Evolutionary conservation across 2,113 vertebrate genomes (phyloP), one percentile per base, ranked within the genome.

Genomic region (human): DNA sequence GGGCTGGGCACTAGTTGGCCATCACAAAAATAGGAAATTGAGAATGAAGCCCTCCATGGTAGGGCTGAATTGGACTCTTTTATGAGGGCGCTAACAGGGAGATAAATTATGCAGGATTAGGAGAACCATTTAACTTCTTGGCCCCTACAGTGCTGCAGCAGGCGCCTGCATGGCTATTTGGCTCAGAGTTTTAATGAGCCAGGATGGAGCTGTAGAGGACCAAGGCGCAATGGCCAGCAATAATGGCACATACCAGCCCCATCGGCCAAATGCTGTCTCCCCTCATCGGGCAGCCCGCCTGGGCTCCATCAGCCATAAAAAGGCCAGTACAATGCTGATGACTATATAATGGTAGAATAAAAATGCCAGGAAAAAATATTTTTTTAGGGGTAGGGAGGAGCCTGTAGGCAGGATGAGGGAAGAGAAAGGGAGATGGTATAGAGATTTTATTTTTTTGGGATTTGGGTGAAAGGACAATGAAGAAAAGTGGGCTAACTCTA

Each of bases 61-160:
- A 68, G 90, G 88, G 92, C 88, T 95, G 97, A 96, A 96, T 20
- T 85, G 87, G 48, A 92, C 92, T 57, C 43, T 94, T 97, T 98
- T 93, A 94, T 1, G 96, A 97, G 96, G 8, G 81, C 93, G 57
- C 78, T 97, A 92, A 97, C 30, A 94, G 91, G 95, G 85, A 64
- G 89, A 97, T 97, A 97, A 98, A 98, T 98, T 97, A 59, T 97
- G 97, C 4, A 97, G 93, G 92, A 50, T 14, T 95, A 98, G 96
- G 94, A 97, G 97, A 97, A 96, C 94, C 96, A 96, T 98, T 97
- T 95, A 96, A 95, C 94, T 97, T 93, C 81, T 84, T 96, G 98
- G 87, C 50, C 72, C 95, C 95, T 7, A 82, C 17, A 97, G 88
- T 52, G 96, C 83, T 97, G 38, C 93, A 97, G 94, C 73, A 94